phyloP scores from a whole-genome alignment of 2,797 vertebrate species.

The Falco columbarius region DNA sequence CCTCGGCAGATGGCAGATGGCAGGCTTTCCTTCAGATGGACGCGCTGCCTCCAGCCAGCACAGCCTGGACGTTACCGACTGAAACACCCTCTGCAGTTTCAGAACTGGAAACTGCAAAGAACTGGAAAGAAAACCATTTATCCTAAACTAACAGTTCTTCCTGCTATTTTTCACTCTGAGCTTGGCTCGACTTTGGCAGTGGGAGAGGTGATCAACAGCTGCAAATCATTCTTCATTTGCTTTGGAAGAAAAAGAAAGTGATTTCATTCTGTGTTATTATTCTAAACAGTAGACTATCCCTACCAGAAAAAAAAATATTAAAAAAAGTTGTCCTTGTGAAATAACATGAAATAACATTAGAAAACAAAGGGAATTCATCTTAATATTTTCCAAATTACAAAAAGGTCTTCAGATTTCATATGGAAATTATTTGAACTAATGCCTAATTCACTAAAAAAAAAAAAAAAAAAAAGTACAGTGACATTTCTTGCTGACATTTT shows the following conservation, averaged over 20 bases:
- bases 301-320: background rate
- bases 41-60: background rate
- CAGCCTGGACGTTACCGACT: background rate
- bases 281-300: background rate
- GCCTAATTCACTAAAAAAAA: background rate
- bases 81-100: background rate
- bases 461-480: background rate
- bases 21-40: background rate
- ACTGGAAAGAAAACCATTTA: conserved; percentile 10
- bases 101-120: background rate
- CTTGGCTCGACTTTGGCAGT: background rate
- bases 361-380: background rate
- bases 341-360: background rate
- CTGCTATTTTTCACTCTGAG: background rate
- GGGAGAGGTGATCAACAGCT: background rate
- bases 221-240: background rate
- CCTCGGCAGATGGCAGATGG: conserved; percentile 14
- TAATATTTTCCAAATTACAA: background rate
- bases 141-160: background rate
- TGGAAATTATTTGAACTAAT: background rate
- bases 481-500: background rate
- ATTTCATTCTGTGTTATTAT: background rate
- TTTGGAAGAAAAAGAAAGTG: background rate
- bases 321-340: background rate
- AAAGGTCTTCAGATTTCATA: background rate